Evolutionary conservation across 2,797 vertebrate genomes (phyloP), one percentile per base, ranked within the genome.

Genomic region (Centropyge bicolor): DNA sequence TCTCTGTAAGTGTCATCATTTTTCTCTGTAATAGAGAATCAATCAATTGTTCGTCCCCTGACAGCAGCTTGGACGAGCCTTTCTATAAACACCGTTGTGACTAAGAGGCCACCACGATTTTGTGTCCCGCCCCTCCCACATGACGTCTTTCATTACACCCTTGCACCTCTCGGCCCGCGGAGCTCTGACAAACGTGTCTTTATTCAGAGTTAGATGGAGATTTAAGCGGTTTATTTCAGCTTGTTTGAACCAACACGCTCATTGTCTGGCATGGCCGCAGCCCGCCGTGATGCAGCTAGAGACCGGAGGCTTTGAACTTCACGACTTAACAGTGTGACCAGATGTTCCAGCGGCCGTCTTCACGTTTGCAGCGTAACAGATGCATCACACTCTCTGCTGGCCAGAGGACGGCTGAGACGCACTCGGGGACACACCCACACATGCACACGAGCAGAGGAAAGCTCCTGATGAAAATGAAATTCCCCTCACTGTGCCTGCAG

Each of bases 321-420:
- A 80, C 65, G 41, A 76, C 69, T 76, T n/a, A 35, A 82, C 87
- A 75, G 83, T 56, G 52, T 66, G 89, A 87, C 81, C 90, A 91
- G 90, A 93, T 94, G 91, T 91, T 92, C 49, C 60, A 24, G 80
- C 66, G 84, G 74, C 52, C 41, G 51, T 38, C 74, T 31, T 78
- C 61, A 22, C 61, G 3, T 76, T 85, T 61, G 38, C 59, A 51
- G 72, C 66, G 81, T 68, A 74, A 75, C 73, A 70, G 74, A 86
- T 80, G 63, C 85, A 72, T 84, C 78, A 48, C 79, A 61, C 88
- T 82, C 81, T 74, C 71, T 74, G 86, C 70, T 61, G 59, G 78
- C 48, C 64, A 55, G 80, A 81, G 48, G 74, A 87, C 35, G 71
- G 71, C 82, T 35, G 52, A 74, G 73, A 78, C 63, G 74, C 84